These are phyloP conservation scores for Aix galericulata DNA, from an alignment of 2,113 vertebrate species.

Conservation along the genomic window DNA sequence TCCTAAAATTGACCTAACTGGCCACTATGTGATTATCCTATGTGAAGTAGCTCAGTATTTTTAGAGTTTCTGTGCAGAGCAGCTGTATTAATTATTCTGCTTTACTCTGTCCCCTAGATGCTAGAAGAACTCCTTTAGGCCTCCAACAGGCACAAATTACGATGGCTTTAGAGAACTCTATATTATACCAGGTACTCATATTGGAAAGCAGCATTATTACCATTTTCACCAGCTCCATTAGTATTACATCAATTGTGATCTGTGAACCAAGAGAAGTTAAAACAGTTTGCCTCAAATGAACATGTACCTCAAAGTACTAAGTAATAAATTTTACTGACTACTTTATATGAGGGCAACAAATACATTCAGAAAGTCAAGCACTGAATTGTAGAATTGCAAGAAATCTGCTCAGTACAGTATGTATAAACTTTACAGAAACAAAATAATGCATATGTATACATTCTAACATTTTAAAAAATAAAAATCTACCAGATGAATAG, in stretches of 20 bases:
- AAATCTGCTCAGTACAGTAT: neutral
- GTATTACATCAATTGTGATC: neutral
- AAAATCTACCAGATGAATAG: neutral
- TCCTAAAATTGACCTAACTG: neutral
- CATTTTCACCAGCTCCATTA: neutral
- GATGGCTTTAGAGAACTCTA: neutral
- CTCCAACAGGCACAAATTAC: neutral
- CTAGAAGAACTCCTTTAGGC: neutral
- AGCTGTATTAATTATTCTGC: neutral
- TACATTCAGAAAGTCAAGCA: neutral
- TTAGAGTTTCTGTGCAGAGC: neutral
- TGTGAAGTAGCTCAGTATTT: neutral
- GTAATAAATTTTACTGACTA: neutral
- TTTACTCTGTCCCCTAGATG: neutral
- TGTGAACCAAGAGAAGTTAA: neutral
- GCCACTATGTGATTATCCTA: neutral
- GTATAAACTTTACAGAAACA: neutral
- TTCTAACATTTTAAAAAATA: neutral
- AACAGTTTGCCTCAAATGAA: neutral
- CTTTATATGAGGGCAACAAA: neutral
- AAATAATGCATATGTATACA: neutral
- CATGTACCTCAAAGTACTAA: neutral
- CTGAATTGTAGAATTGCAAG: neutral
- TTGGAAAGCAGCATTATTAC: neutral
- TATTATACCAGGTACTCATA: neutral